Evolutionary conservation across 2,888 invertebrate genomes (phyloP), one percentile per base, ranked within the genome.

Genomic region (Cryptus viduatorius): DNA sequence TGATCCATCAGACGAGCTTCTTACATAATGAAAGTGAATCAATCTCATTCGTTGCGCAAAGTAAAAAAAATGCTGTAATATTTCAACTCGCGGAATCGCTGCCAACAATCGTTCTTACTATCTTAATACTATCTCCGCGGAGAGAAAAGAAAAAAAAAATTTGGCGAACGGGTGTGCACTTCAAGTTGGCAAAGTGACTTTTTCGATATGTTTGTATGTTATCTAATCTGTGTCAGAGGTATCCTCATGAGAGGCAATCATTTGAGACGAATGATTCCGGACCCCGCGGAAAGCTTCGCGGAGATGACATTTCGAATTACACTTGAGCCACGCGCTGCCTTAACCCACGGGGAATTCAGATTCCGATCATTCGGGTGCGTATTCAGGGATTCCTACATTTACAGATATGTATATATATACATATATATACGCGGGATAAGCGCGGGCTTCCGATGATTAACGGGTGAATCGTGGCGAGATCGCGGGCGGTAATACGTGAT

Each of bases 221-320:
- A 19, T 12, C 19, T 16, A 67, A 76, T 76, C 53, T 19, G 42
- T 19, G n/a, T 24, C 56, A 10, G 19, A 16, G 56, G 12, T 4
- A 12, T 19, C 19, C 56, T 56, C 56, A 4, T 12, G 73, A 46
- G 29, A 19, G 29, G 44, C 44, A 46, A 73, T 73, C 59, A 61
- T 73, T 48, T 14, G 46, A 10, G 61, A 73, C 46, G 44, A 73
- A 61, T 61, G 73, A 73, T 61, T 61, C n/a, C 24, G 4, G 2
- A 4, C 29, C 59, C 59, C 16, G 19, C 29, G 46, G 59, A 2
- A 61, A 29, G 10, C 46, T 24, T 46, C 73, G 46, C 61, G 37
- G 37, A 24, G 46, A 61, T 73, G 73, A 73, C 73, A 61, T 61
- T 73, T 73, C 73, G 73, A 73, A 61, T 73, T 59, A 73, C 59